A percentile compares a stretch with the other conserved stretches of the same genome.
Conservation (phyloP, 1,140 invertebrate species). For the Bradynema listronoti region DNA sequence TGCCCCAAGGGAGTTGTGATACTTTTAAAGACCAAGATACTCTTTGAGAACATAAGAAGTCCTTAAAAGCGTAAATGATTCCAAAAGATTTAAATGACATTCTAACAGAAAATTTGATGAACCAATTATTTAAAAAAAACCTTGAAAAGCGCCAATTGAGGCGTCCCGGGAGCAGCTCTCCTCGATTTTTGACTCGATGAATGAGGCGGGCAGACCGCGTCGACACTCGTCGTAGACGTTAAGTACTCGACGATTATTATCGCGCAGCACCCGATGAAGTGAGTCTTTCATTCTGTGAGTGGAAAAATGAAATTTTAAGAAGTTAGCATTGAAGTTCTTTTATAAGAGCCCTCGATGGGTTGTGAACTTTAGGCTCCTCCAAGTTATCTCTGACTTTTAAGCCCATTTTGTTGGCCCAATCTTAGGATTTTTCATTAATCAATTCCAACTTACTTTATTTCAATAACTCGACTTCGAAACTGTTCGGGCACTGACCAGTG, state of each 20-base stretch:
- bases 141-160: constrained; percentile 40
- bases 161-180: constrained; percentile 36
- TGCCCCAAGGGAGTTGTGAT: too few species aligned
- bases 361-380: not conserved
- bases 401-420: not conserved
- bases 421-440: not conserved
- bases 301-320: constrained; percentile 19
- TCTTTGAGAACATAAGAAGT: too few species aligned
- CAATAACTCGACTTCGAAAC: constrained; percentile 34
- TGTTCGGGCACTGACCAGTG: constrained; percentile 50
- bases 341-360: too few species aligned
- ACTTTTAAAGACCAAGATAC: too few species aligned
- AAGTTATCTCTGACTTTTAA: not conserved
- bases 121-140: constrained; percentile 10
- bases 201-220: constrained; percentile 21
- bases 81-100: not conserved
- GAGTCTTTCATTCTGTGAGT: constrained; percentile 42
- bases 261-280: constrained; percentile 34
- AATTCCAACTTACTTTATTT: constrained; percentile 35
- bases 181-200: constrained; percentile 43
- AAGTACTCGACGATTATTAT: constrained; percentile 44
- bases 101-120: not conserved
- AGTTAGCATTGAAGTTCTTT: too few species aligned
- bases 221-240: constrained; percentile 34
- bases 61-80: not conserved